These are phyloP conservation scores for Catostylus mosaicus DNA, from an alignment of 30 jellyfish, hydroid and myxozoan species.

Conservation along the genomic window DNA sequence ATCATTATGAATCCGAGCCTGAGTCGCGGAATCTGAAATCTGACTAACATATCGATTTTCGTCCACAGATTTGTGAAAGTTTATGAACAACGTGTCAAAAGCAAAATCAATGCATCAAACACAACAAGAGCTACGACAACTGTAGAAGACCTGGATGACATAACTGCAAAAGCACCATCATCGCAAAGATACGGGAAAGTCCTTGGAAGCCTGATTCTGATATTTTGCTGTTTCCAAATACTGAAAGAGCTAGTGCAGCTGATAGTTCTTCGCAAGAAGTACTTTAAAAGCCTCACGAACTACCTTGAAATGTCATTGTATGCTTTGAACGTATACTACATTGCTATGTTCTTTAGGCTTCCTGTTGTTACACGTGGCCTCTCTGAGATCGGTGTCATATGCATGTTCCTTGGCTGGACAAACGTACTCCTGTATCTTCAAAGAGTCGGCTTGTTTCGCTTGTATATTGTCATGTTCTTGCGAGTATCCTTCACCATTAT, in stretches of 20 bases:
- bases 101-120: background rate
- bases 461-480: constrained; percentile 76
- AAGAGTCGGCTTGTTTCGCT: constrained; percentile 50
- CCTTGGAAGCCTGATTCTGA: constrained; percentile 26
- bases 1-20: background rate
- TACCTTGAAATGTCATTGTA: constrained; percentile 33
- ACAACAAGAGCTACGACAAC: too few species aligned
- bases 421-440: constrained; percentile 65
- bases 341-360: background rate
- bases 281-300: constrained; percentile 37
- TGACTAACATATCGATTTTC: background rate
- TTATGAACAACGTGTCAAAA: constrained; percentile 12
- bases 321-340: constrained; percentile 3
- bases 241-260: constrained; percentile 39
- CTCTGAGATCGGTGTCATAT: constrained; percentile 56
- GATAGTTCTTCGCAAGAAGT: constrained; percentile 41
- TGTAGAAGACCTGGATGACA: background rate
- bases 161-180: constrained; percentile 12
- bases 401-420: constrained; percentile 70
- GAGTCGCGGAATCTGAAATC: background rate
- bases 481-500: constrained; percentile 51
- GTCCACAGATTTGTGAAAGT: constrained; percentile 18
- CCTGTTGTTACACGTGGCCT: constrained; percentile 5
- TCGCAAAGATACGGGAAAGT: constrained; percentile 15
- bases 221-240: constrained; percentile 23